A percentile compares a stretch with the other conserved stretches of the same genome.
phyloP scores from a whole-genome alignment of 2,113 vertebrate genomes.

The Corydoras maculifer region DNA sequence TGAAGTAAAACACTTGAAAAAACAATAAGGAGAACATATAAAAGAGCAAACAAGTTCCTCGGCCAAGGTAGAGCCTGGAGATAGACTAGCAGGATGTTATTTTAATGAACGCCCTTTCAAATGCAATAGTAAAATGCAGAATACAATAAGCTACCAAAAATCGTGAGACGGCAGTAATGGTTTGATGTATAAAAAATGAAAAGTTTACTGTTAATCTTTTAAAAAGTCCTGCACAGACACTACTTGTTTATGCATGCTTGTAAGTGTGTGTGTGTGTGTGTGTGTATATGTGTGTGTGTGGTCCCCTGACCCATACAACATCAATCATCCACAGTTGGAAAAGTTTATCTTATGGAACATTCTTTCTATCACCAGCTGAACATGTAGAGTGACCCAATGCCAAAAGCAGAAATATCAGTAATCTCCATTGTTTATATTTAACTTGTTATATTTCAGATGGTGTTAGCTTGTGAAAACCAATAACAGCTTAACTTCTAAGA shows the following conservation, averaged over 20 bases:
- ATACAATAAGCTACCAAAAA: background rate
- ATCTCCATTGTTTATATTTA: background rate
- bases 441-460: conserved; percentile 8
- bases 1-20: background rate
- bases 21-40: background rate
- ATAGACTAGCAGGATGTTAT: conserved; percentile 37
- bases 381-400: too few relatives aligned
- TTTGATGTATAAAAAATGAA: too few relatives aligned
- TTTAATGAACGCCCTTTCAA: background rate
- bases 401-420: background rate
- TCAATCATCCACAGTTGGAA: background rate
- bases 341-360: background rate
- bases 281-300: background rate
- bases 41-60: background rate
- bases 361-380: too few relatives aligned
- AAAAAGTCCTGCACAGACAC: background rate
- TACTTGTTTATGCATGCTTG: background rate
- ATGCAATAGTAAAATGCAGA: background rate
- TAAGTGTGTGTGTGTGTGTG: background rate
- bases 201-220: too few relatives aligned
- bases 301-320: background rate
- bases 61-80: conserved; percentile 1
- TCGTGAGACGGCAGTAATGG: too few relatives aligned
- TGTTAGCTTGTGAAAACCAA: background rate
- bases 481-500: background rate